Evolutionary conservation across 1,140 invertebrate genomes (phyloP).

Genomic region (Geopemphigus sp.): DNA sequence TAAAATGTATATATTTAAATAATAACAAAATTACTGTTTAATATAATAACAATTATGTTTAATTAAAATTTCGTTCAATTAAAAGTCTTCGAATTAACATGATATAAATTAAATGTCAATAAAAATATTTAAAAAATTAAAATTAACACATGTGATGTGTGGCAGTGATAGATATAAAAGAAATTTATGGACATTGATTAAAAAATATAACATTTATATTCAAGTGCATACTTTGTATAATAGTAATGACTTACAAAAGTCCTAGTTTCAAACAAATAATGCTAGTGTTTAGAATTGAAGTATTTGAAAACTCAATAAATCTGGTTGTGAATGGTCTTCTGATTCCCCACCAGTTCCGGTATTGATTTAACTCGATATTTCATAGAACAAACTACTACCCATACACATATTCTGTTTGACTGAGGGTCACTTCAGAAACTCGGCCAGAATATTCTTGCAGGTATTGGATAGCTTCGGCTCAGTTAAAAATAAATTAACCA

Average conservation of each 20-base stretch:
- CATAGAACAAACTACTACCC: background rate
- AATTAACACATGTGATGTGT: background rate
- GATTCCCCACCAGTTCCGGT: background rate
- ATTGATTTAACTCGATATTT: conserved; percentile 13
- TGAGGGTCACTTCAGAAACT: conserved; percentile 13
- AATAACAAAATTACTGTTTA: background rate
- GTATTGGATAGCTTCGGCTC: background rate
- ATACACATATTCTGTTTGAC: background rate
- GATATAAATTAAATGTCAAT: background rate
- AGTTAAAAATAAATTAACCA: conserved; percentile 10
- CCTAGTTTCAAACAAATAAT: too few species aligned
- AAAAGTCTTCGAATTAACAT: too few species aligned
- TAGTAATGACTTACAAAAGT: too few species aligned
- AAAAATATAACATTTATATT: background rate
- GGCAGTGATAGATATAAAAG: background rate
- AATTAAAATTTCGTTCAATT: too few species aligned
- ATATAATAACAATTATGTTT: background rate
- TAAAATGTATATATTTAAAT: background rate
- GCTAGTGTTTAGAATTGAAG: background rate
- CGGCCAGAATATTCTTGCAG: background rate
- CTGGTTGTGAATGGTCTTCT: background rate
- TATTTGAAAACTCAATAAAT: background rate
- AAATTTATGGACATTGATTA: background rate
- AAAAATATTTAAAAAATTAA: background rate
- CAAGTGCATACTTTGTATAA: background rate